phyloP scores from a whole-genome alignment of 2,797 vertebrate species.

The Kryptolebias ocellatus region DNA sequence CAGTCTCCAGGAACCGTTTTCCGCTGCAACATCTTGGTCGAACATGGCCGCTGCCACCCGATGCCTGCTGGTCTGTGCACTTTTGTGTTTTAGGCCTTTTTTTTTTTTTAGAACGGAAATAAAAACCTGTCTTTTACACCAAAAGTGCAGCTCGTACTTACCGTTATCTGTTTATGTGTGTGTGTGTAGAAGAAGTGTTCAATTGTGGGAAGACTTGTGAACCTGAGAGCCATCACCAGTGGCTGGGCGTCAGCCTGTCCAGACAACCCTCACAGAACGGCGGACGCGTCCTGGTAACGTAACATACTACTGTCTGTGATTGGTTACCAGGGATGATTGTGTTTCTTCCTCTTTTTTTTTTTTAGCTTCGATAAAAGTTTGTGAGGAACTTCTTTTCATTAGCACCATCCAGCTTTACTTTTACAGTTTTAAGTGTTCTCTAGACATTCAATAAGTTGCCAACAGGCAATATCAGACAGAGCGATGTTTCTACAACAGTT shows the following conservation, averaged over 20 bases:
- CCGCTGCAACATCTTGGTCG: conserved; percentile 82
- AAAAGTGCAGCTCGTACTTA: neutral
- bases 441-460: neutral
- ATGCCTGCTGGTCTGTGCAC: conserved; percentile 85
- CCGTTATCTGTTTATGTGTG: neutral
- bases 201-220: conserved; percentile 90
- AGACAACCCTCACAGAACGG: conserved; percentile 82
- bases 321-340: neutral
- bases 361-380: neutral
- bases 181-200: conserved; percentile 79
- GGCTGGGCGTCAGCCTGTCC: conserved; percentile 95
- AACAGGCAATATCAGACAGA: neutral
- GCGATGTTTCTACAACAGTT: neutral
- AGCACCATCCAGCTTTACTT: too few relatives aligned
- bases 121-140: neutral
- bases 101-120: neutral
- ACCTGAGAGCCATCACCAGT: conserved; percentile 91
- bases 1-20: conserved; percentile 88
- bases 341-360: neutral
- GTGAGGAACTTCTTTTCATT: too few relatives aligned
- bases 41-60: conserved; percentile 75
- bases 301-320: neutral
- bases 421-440: too few relatives aligned
- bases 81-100: neutral
- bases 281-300: conserved; percentile 87